Evolutionary conservation across 2,113 vertebrate genomes (phyloP), one percentile per base, ranked within the genome.

Genomic region (Ivindomyrus marchei): DNA sequence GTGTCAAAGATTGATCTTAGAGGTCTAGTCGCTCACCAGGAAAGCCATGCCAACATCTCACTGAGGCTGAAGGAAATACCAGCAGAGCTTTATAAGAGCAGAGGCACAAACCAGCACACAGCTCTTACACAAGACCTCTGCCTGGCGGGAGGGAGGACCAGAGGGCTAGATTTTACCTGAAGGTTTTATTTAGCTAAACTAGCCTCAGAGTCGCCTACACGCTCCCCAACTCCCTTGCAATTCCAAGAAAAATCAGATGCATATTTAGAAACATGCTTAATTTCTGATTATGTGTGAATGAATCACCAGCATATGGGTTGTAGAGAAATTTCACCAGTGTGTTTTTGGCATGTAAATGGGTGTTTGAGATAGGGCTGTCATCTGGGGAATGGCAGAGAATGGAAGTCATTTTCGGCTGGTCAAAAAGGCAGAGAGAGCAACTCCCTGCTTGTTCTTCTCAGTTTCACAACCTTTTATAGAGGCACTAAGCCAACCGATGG

Each of bases 251-350:
- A 52, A 27, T 56, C 56, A 31, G 49, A 1, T 66, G 87, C 62
- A 87, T 45, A 88, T 62, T 88, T 88, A 39, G 36, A 88, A 88
- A 62, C 39, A 45, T 21, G 56, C 39, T 58, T 87, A 52, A 86
- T 87, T 87, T 39, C 49, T 88, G 31, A 36, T 31, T 45, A 88
- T 13, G 52, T 88, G 87, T 88, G 53, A 45, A 88, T 89, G 88
- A 89, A 89, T 89, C 66, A 89, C 36, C 21, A 47, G 24, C 88
- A 66, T 77, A 45, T 66, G 58, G 88, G 46, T 77, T 39, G n/a
- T 66, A n/a, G n/a, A 77, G 42, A 77, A 31, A 80, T 80, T 80
- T 36, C 62, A 4, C 10, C 62, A 80, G 36, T 13, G 21, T 89
- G 42, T 27, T 74, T 62, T 47, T 49, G 42, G 70, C 46, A 24